Base-by-base conservation (phyloP, 2,113 vertebrate species). In the Chloebia gouldiae region DNA sequence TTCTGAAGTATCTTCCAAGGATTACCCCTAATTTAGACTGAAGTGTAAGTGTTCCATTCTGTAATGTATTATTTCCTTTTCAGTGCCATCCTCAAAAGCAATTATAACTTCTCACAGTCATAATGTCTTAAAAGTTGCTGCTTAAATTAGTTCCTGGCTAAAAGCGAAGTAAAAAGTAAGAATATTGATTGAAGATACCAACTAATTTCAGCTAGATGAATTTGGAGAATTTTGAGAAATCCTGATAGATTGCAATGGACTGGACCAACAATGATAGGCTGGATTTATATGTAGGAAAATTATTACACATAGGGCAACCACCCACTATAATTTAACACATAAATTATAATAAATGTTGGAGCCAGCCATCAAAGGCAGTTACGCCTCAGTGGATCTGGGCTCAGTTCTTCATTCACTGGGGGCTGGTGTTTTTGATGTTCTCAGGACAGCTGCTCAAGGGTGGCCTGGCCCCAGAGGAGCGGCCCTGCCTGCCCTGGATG, bases 1-100 rank as follows among this genome's bases (percentile, higher is more conserved):
- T 88, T 85, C 45, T 77, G 59, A 76, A 85, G 50, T 45, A 80
- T 76, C 17, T 68, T 91, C 28, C 39, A 73, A 81, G 72, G 35
- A 59, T 47, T 92, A 47, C 21, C 35, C 44, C 50, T 88, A 80
- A 77, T 88, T 80, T 61, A 72, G 63, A 80, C n/a, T 57, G 22
- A 51, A 59, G n/a, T 21, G 4, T 45, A 92, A 91, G 44, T 49
- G 44, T 68, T 51, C 53, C 47, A 78, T 89, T 96, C 73, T 71
- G 27, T 68, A 84, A 56, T 68, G 49, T 57, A 57, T 91, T 94
- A 82, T 80, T 85, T 72, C 57, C 49, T 93, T 95, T 79, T 88
- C 76, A 61, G 73, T 88, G 71, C 63, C 50, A 61, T 92, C 66
- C 81, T 86, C 71, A 90, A 82, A 92, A 90, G 49, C 66, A 92